A percentile compares a stretch with the other conserved stretches of the same genome.
Evolutionary conservation across 2,888 invertebrate species (phyloP).

Genomic region (Phyllotreta striolata): DNA sequence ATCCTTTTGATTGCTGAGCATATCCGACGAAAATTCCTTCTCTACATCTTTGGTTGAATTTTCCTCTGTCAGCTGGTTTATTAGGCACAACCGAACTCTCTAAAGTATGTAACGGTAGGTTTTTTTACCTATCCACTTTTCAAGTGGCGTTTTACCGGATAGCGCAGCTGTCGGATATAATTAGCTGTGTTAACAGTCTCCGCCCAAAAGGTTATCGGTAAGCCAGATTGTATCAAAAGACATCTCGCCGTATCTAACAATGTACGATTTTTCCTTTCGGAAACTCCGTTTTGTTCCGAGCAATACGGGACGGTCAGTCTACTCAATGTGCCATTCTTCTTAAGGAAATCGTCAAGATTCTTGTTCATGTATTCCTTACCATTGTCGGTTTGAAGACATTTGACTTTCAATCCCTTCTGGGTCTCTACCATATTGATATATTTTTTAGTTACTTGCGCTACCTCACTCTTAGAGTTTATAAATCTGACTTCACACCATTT

Average conservation of each 20-base stretch:
- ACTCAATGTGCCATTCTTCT: conserved; percentile 36
- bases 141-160: conserved; percentile 44
- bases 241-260: conserved; percentile 37
- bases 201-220: conserved; percentile 50
- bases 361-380: conserved; percentile 38
- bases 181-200: conserved; percentile 53
- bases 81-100: conserved; percentile 28
- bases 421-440: conserved; percentile 42
- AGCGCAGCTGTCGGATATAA: conserved; percentile 43
- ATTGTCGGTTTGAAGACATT: conserved; percentile 42
- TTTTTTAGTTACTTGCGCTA: conserved; percentile 36
- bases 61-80: conserved; percentile 37
- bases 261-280: conserved; percentile 34
- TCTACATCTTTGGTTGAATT: conserved; percentile 43
- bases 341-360: conserved; percentile 37
- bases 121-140: conserved; percentile 42
- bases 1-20: conserved; percentile 43
- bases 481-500: conserved; percentile 43
- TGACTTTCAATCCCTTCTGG: conserved; percentile 35
- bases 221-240: conserved; percentile 46
- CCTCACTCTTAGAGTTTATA: conserved; percentile 43
- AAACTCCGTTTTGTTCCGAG: conserved; percentile 44
- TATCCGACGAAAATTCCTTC: conserved; percentile 48
- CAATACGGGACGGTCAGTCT: conserved; percentile 37
- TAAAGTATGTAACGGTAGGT: conserved; percentile 44